Evolutionary conservation across 2,113 vertebrate genomes (phyloP).

Genomic region (Lucifuga dentata): DNA sequence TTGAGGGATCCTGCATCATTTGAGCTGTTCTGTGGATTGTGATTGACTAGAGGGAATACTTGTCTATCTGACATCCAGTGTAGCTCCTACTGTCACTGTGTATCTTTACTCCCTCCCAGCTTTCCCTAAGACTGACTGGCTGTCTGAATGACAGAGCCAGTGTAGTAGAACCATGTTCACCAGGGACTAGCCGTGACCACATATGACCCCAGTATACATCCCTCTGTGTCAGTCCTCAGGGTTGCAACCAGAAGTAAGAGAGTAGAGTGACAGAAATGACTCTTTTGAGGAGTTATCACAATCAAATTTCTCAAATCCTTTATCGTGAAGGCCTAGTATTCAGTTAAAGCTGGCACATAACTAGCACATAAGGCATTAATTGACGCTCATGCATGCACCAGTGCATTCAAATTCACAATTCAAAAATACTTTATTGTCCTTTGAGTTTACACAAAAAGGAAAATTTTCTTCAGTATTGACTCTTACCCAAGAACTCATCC

Average conservation of each 20-base stretch:
- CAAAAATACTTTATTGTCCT: no score
- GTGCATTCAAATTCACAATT: no score
- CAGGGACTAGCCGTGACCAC: slow-evolving; percentile 66
- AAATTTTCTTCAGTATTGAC: no score
- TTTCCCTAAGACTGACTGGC: slow-evolving; percentile 40
- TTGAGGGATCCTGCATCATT: slow-evolving; percentile 68
- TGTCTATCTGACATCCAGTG: slow-evolving; percentile 42
- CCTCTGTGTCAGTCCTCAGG: slow-evolving; percentile 48
- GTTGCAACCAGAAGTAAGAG: slow-evolving; percentile 21
- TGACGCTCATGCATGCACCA: slow-evolving; percentile 1
- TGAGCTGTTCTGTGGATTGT: slow-evolving; percentile 60
- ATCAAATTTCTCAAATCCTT: slow-evolving; percentile 49
- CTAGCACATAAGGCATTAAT: slow-evolving; percentile 11
- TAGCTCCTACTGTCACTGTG: slow-evolving; percentile 29
- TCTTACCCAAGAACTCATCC: no score
- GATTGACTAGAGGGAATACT: slow-evolving; percentile 72
- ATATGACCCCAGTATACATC: slow-evolving; percentile 63
- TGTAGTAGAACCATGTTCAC: slow-evolving; percentile 77
- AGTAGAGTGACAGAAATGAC: slow-evolving; percentile 50
- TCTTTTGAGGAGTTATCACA: slow-evolving; percentile 48
- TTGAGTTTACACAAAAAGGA: no score
- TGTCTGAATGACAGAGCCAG: slow-evolving; percentile 73
- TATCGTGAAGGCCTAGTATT: slow-evolving; percentile 46
- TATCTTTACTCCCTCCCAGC: slow-evolving; percentile 27
- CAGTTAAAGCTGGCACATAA: slow-evolving; percentile 35